Evolutionary conservation across 2,797 vertebrate species (phyloP), one percentile per base, ranked within the genome.

Genomic region (Hippopotamyrus pictus): DNA sequence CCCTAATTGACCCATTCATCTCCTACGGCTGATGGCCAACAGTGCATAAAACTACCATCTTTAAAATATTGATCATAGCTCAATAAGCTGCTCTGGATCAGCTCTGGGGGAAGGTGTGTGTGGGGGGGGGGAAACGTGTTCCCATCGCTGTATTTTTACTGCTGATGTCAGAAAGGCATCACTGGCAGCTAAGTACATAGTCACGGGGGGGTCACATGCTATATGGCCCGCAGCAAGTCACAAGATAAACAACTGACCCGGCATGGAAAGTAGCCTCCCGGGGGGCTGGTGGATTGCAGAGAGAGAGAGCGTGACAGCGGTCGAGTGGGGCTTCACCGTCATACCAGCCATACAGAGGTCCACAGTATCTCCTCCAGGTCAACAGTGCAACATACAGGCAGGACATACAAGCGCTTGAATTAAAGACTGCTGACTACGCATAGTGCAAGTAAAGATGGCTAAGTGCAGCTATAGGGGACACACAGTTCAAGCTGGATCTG

Each of bases 1-100:
- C 79, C 46, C 62, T 90, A 91, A 93, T 89, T 92, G 90, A 83
- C 89, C 89, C 88, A 90, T 91, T 88, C 50, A 22, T 92, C 92
- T 91, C 92, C 79, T 79, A 89, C 59, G 54, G 87, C 69, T 29
- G 65, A 87, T 25, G 50, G 76, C 88, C 90, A 91, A 76, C 84
- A 62, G 88, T 54, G 89, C 92, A 90, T 91, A 90, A 93, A 92
- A 92, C 88, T 91, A 92, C 91, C 89, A 79, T 84, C 90, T 91
- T 92, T 90, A 91, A 92, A 83, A 92, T 92, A 92, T 92, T 91
- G 90, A 93, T 93, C 90, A 92, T 88, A 37, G 90, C 89, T 89
- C 92, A 92, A 91, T 92, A 93, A 93, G 90, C 88, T 54, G 46
- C 91, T 69, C 29, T 59, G 85, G 29, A 73, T 87, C 59, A 59